phyloP scores from a whole-genome alignment of 2,888 invertebrate species.

The Drosophila hawaiiensis region DNA sequence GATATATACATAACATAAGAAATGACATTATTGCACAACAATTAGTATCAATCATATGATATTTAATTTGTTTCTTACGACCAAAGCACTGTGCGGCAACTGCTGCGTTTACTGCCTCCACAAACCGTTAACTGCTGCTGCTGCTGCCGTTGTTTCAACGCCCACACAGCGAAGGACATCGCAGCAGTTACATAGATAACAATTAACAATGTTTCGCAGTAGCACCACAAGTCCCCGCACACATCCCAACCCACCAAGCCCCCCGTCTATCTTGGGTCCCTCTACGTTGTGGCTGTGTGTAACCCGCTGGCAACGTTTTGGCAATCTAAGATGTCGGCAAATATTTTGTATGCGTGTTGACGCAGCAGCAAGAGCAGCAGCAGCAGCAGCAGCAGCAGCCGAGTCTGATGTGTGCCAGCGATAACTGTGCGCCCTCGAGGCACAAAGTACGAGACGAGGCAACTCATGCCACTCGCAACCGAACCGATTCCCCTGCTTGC shows the following conservation, averaged over 20 bases:
- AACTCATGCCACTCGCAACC: conserved; percentile 21
- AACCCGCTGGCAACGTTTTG: conserved; percentile 74
- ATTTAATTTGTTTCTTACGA: neutral
- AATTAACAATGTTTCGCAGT: conserved; percentile 67
- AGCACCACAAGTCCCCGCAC: neutral
- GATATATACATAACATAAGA: neutral
- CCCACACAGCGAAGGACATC: conserved; percentile 53
- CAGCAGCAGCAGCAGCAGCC: conserved; percentile 8
- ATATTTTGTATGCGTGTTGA: conserved; percentile 76
- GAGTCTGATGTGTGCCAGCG: conserved; percentile 68
- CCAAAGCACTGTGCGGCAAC: conserved; percentile 35
- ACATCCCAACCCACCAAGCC: neutral
- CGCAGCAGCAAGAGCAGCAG: conserved; percentile 35
- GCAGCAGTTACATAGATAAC: conserved; percentile 76
- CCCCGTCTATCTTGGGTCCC: neutral
- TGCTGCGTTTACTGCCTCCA: conserved; percentile 36
- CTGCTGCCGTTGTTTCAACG: conserved; percentile 59
- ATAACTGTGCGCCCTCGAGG: conserved; percentile 61
- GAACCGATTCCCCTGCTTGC: neutral
- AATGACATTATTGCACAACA: neutral
- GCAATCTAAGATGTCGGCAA: conserved; percentile 79
- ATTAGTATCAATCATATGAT: neutral
- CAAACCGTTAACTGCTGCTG: conserved; percentile 33
- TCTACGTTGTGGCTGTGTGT: conserved; percentile 38
- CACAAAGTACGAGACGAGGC: conserved; percentile 51